Evolutionary conservation across 37 sponge, comb jelly and placozoan species (phyloP), one percentile per base, ranked within the genome.

Genomic region (Cladorhizidae sp.): DNA sequence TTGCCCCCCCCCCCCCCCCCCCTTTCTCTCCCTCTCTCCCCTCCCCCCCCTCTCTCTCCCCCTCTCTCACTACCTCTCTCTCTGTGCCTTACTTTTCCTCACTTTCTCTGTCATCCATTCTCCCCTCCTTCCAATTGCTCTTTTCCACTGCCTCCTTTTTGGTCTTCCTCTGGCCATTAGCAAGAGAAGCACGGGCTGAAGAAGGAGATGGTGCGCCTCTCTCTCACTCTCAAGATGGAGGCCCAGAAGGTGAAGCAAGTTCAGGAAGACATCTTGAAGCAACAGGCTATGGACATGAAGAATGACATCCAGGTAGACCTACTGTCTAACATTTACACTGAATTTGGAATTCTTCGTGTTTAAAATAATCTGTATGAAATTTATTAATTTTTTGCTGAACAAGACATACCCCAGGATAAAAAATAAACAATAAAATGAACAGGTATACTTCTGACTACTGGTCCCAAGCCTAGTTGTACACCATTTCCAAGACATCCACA

Each of bases 201-300:
- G 70, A 72, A 91, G 75, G 70, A 90, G 64, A 74, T 94, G 49
- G 89, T 92, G 0, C 31, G 61, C 6, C 40, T 94, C 28, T 88
- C 95, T 61, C 88, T 94, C 59, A 43, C 88, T 15, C 59, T 91
- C 51, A 94, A 94, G 77, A 94, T 91, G 92, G 95, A 94, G 76
- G 83, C 92, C 0, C 85, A 87, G 32, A 91, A 87, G 89, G 84
- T 17, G 40, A 73, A 62, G 39, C 37, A 63, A 32, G 9, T 8
- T 43, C 55, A 32, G 51, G 70, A n/a, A 38, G 81, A 79, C n/a
- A 43, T 32, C 49, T 49, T 11, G 18, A 67, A 57, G 35, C 55
- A 70, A 23, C 21, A 21, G 21, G 26, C 12, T 11, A 26, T 28
- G n/a, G 33, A 29, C 9, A 37, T 36, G 11, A 67, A 67, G 69